Percentiles rank a stretch among this genome's conserved stretches.
Conservation (phyloP, 1,140 invertebrate species). For the Diprion similis region DNA sequence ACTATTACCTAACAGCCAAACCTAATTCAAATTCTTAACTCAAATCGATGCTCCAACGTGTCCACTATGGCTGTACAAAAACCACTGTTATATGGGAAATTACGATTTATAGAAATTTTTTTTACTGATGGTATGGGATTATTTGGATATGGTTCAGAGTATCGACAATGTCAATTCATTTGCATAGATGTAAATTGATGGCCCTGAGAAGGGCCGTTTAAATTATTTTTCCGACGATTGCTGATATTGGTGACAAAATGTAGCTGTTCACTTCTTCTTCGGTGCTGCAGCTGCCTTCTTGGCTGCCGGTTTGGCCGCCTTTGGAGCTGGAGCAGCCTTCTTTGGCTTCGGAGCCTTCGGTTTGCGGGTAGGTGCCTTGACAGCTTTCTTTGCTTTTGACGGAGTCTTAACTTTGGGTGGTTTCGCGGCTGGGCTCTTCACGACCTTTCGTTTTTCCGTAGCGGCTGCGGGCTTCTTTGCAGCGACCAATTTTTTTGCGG, state of each 20-base stretch:
- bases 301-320: constrained; percentile 14
- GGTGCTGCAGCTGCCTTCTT: constrained; percentile 28
- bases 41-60: too few relatives aligned
- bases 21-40: too few relatives aligned
- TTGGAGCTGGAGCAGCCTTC: constrained; percentile 33
- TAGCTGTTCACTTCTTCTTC: constrained; percentile 32
- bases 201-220: constrained; percentile 18
- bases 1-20: too few relatives aligned
- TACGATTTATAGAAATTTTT: too few relatives aligned
- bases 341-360: constrained; percentile 41
- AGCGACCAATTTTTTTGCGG: constrained; percentile 23
- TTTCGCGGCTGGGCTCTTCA: constrained; percentile 24
- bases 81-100: too few relatives aligned
- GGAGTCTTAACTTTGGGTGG: background rate
- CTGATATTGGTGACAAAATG: constrained; percentile 21
- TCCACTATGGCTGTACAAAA: too few relatives aligned
- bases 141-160: too few relatives aligned
- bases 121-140: too few relatives aligned
- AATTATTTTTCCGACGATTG: constrained; percentile 25
- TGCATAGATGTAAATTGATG: constrained; percentile 3
- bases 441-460: constrained; percentile 13
- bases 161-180: background rate
- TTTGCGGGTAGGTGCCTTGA: constrained; percentile 10
- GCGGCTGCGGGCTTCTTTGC: constrained; percentile 62
- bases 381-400: constrained; percentile 14